Base-by-base conservation (phyloP, 2,113 vertebrate genomes). In the Dunckerocampus dactyliophorus region DNA sequence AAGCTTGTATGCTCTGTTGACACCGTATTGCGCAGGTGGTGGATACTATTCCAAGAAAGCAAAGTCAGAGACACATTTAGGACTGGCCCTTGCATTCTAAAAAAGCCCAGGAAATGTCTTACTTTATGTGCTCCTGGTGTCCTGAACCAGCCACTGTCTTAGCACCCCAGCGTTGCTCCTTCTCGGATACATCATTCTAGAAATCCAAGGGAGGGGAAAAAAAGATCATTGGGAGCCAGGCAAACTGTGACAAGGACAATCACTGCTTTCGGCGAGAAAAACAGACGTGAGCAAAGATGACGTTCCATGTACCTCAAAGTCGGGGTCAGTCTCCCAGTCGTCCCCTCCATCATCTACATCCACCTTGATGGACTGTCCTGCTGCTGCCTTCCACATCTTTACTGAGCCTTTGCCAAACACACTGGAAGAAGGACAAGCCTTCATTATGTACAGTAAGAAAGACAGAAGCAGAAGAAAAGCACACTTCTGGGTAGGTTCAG, bases 271-370 rank as follows among this genome's bases (percentile, higher is more conserved):
- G 16, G n/a, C 31, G 16, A 19, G n/a, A 37, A 55, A 55, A 28
- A n/a, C 47, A 43, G 37, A 43, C 12, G 19, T 22, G 20, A 12
- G 15, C 11, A 4, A 39, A 50, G 31, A 31, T 3, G 8, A 34
- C 0, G 4, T 11, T 8, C 1, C 2, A 0, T 3, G 19, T 82
- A 99, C 97, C 95, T 95, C 97, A 65, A 99, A 99, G 74, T 99
- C 96, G 0, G 97, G 95, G 81, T 99, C 96, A 0, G 97, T 99
- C 82, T 99, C 97, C 97, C 97, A 99, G 89, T 98, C 96, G 1
- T 98, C 97, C 0, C 85, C 90, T 39, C 85, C 93, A 0, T 95
- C 92, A 0, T 93, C 91, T 17, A 91, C 85, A 8, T 59, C 34
- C 58, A 95, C 72, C 1, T 75, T 88, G 63, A 97, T 81, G 0